phyloP scores from a whole-genome alignment of 2,888 invertebrate genomes.

The Caenorhabditis virilis region DNA sequence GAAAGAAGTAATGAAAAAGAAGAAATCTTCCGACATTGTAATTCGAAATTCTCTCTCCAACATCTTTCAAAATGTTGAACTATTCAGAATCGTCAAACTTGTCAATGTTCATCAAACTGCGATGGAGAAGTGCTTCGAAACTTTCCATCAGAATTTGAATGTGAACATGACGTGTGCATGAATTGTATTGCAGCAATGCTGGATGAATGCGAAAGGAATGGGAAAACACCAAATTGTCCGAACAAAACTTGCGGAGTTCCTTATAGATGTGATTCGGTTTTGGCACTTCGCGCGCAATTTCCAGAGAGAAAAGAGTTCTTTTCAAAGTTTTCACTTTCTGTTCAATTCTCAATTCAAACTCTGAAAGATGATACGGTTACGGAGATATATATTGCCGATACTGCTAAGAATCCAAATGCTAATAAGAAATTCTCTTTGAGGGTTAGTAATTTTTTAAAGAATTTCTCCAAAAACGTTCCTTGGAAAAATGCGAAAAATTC shows the following conservation, averaged over 20 bases:
- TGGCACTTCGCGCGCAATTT: slow-evolving; percentile 48
- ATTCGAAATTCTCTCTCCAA: background rate
- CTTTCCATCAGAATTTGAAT: slow-evolving; percentile 58
- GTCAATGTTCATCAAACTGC: slow-evolving; percentile 31
- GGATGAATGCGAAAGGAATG: slow-evolving; percentile 44
- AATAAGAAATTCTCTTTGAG: slow-evolving; percentile 2
- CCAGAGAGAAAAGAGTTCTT: slow-evolving; percentile 53
- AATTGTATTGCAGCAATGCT: slow-evolving; percentile 46
- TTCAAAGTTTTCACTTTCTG: slow-evolving; percentile 50
- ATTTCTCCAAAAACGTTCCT: background rate
- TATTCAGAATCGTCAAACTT: slow-evolving; percentile 20
- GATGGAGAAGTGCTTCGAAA: slow-evolving; percentile 54
- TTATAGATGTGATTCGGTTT: slow-evolving; percentile 54
- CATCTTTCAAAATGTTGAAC: no score
- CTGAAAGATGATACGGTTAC: slow-evolving; percentile 48
- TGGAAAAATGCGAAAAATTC: background rate
- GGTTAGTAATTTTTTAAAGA: slow-evolving; percentile 1
- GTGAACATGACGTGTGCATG: slow-evolving; percentile 58
- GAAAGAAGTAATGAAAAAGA: slow-evolving; percentile 26
- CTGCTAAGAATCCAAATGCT: background rate
- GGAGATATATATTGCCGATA: background rate
- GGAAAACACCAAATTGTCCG: slow-evolving; percentile 51
- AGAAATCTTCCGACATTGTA: slow-evolving; percentile 15
- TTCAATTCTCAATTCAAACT: slow-evolving; percentile 51
- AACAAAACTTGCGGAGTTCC: slow-evolving; percentile 49